Conservation (phyloP, 2,888 invertebrate species). For the Hyposoter dolosus region DNA sequence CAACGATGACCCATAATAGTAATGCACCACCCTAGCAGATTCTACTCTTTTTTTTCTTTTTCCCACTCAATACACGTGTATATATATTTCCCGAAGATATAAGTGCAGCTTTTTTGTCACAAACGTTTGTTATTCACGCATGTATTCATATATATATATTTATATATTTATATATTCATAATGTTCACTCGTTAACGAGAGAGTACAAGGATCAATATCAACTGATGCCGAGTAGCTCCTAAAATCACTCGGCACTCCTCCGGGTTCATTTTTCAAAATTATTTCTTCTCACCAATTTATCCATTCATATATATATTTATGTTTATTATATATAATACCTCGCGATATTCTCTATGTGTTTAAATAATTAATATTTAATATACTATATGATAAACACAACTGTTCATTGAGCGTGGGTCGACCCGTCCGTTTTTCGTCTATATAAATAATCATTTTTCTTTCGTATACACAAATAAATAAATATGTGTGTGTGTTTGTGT, state of each 20-base stretch:
- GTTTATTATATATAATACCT: constrained; percentile 61
- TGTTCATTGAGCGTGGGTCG: constrained; percentile 74
- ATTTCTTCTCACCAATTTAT: constrained; percentile 51
- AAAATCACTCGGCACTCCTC: constrained; percentile 40
- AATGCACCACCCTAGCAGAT: constrained; percentile 59
- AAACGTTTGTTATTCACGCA: constrained; percentile 58
- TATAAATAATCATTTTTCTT: constrained; percentile 50
- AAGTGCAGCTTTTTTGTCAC: constrained; percentile 66
- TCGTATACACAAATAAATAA: constrained; percentile 47
- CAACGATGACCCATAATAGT: constrained; percentile 70
- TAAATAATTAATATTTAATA: constrained; percentile 77
- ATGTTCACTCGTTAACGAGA: constrained; percentile 60
- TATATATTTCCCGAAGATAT: constrained; percentile 70
- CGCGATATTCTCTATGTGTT: constrained; percentile 63
- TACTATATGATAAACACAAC: constrained; percentile 84
- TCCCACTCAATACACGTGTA: constrained; percentile 60
- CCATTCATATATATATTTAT: constrained; percentile 30
- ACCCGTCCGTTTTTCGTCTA: constrained; percentile 70
- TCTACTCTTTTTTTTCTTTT: constrained; percentile 49
- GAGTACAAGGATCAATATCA: constrained; percentile 46
- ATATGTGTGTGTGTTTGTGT: constrained; percentile 2
- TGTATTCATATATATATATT: constrained; percentile 48
- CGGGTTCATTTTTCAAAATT: constrained; percentile 29
- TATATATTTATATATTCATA: constrained; percentile 63
- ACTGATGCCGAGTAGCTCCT: constrained; percentile 58